Evolutionary conservation across 53 echinoderm and acorn worm species (phyloP), one percentile per base, ranked within the genome.

Genomic region (Patiria pectinifera): DNA sequence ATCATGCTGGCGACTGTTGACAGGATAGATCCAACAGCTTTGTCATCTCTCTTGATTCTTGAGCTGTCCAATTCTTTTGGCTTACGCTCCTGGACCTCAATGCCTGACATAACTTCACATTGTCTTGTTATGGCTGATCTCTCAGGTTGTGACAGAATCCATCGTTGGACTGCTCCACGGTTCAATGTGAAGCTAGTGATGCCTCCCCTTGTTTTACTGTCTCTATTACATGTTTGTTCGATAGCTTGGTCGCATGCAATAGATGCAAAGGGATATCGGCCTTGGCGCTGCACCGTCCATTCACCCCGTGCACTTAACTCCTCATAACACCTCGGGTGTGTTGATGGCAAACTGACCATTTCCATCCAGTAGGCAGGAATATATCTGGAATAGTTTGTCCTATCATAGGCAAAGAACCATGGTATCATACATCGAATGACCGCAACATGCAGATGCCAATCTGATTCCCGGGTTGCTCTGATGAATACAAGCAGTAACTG

Each of bases 401-500:
- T 15, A 35, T 94, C 91, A 83, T 91, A 94, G 21, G 91, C 91
- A 71, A 94, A 94, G 72, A 94, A 71, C 93, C 91, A 94, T 48
- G 96, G 94, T 21, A 91, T 19, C 46, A 94, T 72, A 21, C 44
- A 45, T 76, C 94, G 59, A 0, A 92, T 75, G 6, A 89, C 48
- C 60, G 92, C 71, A 23, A 96, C 66, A 49, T 96, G 94, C 16
- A 96, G 91, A 22, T 26, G 22, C 96, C 96, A 94, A 62, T 92
- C 75, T 11, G 93, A 93, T 43, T 93, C 87, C 82, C 94, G 66
- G 15, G 96, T 91, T 78, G 89, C 85, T 72, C 91, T 45, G 25
- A 93, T 95, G 82, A 93, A 93, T 13, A 59, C 66, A 78, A 94
- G 86, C 2, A 94, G 82, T 59, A 91, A 11, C 19, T 59, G 25